Evolutionary conservation across 2,797 vertebrate species (phyloP), one percentile per base, ranked within the genome.

Genomic region (Molossus molossus): DNA sequence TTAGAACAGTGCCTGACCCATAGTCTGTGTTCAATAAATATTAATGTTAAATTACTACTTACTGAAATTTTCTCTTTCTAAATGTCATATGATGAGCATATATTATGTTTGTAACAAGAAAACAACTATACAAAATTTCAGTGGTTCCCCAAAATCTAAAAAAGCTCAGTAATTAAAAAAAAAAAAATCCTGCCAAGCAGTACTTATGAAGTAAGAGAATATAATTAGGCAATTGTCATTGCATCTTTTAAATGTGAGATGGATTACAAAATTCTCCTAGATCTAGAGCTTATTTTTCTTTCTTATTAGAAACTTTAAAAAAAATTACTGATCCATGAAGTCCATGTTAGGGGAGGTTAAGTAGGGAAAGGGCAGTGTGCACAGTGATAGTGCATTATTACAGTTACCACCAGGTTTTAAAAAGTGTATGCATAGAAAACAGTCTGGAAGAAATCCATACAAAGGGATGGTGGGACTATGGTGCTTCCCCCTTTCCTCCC

Each of bases 61-160:
- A 58, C 58, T 81, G 48, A 89, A 58, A 72, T 87, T 76, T 92
- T 72, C 62, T 81, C 69, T 84, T 92, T 62, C 72, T 57, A 40
- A 95, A 64, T 62, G 40, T 91, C 69, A 79, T 62, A 17, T 81
- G 58, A 33, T 75, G 15, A 69, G 5, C 13, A 45, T 65, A 5
- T 4, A 17, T 87, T 87, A 64, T 83, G 95, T 87, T 94, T 92
- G 64, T 67, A 93, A 86, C 14, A 94, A 60, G 37, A 92, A 88
- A 94, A 94, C 40, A 50, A 29, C 60, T 64, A 27, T 45, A 40
- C 9, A 29, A 87, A 86, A 88, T 83, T 70, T 77, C 89, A 84
- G n/a, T 64, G 58, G 80, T 95, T 94, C 33, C 62, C 79, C 33
- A 40, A 85, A 94, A 82, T 94, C 37, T 75, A 62, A 82, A 87